Percentiles rank a stretch among this genome's conserved stretches.
These are phyloP conservation scores for Imbricaverruca yamaguchii DNA, from an alignment of 2,888 invertebrate genomes.

Conservation along the genomic window DNA sequence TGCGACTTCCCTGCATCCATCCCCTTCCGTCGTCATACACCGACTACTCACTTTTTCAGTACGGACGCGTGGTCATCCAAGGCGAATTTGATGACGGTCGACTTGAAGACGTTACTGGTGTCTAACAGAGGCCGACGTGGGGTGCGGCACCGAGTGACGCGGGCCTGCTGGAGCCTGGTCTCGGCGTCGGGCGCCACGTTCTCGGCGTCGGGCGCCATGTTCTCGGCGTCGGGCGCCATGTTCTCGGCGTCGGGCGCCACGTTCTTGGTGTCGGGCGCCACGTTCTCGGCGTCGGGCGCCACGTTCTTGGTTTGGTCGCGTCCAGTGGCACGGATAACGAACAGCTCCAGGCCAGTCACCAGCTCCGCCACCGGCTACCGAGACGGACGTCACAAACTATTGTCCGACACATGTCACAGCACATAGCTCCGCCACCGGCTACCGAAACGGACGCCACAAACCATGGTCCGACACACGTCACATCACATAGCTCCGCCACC, in stretches of 20 bases:
- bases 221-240: not conserved
- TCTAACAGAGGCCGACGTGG: slow-evolving; percentile 12
- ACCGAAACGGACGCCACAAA: too few species aligned
- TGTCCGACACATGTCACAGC: too few species aligned
- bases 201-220: not conserved
- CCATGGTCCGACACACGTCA: too few species aligned
- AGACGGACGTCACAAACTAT: too few species aligned
- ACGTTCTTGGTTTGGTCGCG: too few species aligned
- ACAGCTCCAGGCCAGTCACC: not conserved
- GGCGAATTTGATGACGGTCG: slow-evolving; percentile 17
- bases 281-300: too few species aligned
- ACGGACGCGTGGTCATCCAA: not conserved
- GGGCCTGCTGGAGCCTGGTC: not conserved
- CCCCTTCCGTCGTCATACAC: not conserved
- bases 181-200: not conserved
- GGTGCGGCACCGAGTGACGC: not conserved
- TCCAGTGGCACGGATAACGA: slow-evolving; percentile 8
- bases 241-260: too few species aligned
- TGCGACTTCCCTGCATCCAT: not conserved
- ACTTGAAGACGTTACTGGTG: slow-evolving; percentile 2
- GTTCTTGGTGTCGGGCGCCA: not conserved
- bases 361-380: slow-evolving; percentile 12
- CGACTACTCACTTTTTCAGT: not conserved
- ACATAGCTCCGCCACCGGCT: slow-evolving; percentile 5
- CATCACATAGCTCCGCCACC: not conserved